Percentiles rank a stretch among this genome's conserved stretches.
phyloP scores from a whole-genome alignment of 2,888 invertebrate species.

The Flexamia atlantica region DNA sequence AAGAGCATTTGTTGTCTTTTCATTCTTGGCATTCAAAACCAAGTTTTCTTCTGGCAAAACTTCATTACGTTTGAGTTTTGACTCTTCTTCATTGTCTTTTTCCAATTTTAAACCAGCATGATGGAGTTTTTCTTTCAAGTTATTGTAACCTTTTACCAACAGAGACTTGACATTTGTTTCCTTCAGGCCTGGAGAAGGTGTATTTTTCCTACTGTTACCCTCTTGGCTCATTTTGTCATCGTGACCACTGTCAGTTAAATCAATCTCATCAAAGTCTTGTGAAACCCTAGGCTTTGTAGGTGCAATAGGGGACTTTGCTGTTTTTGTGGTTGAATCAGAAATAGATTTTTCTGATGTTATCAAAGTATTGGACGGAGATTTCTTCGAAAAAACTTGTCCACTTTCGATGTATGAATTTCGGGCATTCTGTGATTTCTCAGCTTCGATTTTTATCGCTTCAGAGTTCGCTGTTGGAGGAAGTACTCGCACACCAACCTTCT shows the following conservation, averaged over 20 bases:
- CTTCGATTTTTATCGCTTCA: slow-evolving; percentile 64
- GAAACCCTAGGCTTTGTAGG: slow-evolving; percentile 22
- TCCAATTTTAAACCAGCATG: slow-evolving; percentile 61
- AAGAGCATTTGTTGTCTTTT: neutral
- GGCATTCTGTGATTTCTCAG: slow-evolving; percentile 69
- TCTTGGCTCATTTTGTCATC: slow-evolving; percentile 64
- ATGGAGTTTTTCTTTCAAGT: slow-evolving; percentile 76
- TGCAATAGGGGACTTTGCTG: slow-evolving; percentile 47
- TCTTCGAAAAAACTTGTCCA: slow-evolving; percentile 61
- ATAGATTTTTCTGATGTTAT: slow-evolving; percentile 49
- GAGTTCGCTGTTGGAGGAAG: slow-evolving; percentile 69
- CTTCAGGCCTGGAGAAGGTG: slow-evolving; percentile 67
- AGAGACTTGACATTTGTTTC: slow-evolving; percentile 71
- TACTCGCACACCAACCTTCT: slow-evolving; percentile 71
- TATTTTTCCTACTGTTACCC: slow-evolving; percentile 58
- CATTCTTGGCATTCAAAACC: neutral
- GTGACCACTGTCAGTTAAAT: slow-evolving; percentile 67
- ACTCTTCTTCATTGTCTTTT: slow-evolving; percentile 60
- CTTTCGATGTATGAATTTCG: slow-evolving; percentile 69
- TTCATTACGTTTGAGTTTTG: slow-evolving; percentile 69
- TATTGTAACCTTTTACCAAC: slow-evolving; percentile 72
- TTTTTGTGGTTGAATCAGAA: slow-evolving; percentile 41
- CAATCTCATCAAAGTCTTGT: slow-evolving; percentile 69
- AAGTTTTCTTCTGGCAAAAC: neutral
- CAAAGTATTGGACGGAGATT: slow-evolving; percentile 52